Conservation (phyloP, 2,888 invertebrate species). For the Tortricodes alternella region DNA sequence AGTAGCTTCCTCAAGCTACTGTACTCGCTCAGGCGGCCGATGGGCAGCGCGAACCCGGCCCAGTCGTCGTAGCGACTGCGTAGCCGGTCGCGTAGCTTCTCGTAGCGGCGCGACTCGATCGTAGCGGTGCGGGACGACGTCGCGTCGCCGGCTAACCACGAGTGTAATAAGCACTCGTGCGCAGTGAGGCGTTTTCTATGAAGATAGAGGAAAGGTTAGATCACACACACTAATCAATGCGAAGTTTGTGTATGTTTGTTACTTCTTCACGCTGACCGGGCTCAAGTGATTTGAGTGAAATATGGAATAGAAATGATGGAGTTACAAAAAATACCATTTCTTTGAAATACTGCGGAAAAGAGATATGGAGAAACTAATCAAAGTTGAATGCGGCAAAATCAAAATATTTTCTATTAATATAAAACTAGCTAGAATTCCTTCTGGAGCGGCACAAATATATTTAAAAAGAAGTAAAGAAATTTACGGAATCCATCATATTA, state of each 20-base stretch:
- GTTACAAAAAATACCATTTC: too few relatives aligned
- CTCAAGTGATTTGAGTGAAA: too few relatives aligned
- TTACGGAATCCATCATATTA: too few relatives aligned
- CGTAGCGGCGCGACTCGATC: conserved; percentile 93
- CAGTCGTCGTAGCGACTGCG: conserved; percentile 88
- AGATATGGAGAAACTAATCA: too few relatives aligned
- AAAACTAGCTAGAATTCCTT: too few relatives aligned
- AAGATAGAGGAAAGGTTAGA: neutral
- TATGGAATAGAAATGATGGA: too few relatives aligned
- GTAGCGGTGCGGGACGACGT: conserved; percentile 86
- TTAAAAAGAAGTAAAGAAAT: too few relatives aligned
- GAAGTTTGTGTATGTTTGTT: neutral
- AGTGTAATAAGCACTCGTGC: conserved; percentile 97
- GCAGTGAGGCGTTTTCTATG: conserved; percentile 97
- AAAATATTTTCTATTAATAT: too few relatives aligned
- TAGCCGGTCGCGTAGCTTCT: conserved; percentile 93
- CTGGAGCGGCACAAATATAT: too few relatives aligned
- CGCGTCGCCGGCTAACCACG: conserved; percentile 96
- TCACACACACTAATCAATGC: neutral
- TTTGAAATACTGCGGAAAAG: too few relatives aligned
- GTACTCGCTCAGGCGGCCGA: conserved; percentile 98
- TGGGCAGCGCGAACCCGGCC: conserved; percentile 92
- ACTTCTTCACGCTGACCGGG: too few relatives aligned
- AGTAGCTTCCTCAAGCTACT: conserved; percentile 97
- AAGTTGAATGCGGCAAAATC: too few relatives aligned